Evolutionary conservation across 2,888 invertebrate genomes (phyloP), one percentile per base, ranked within the genome.

Genomic region (Melanchra persicariae): DNA sequence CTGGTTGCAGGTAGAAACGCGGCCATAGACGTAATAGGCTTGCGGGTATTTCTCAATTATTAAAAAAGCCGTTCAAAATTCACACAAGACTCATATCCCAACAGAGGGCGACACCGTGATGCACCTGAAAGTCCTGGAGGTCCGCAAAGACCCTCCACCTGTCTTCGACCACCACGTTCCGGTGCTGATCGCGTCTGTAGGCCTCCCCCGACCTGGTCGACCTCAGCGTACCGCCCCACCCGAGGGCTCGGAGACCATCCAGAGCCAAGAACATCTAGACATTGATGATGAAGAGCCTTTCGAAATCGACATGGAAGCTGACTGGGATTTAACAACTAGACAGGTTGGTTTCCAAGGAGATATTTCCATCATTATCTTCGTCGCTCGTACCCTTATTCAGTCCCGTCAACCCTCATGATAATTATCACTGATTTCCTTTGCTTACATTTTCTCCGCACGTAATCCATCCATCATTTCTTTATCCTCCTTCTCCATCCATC

Each of bases 241-340:
- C 0, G 91, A 89, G 3, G 89, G 89, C 45, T 74, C 88, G 0
- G 90, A 90, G 52, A 89, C 57, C 24, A 77, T 79, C 1, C 91
- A 88, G 71, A 88, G 87, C 76, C 91, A 90, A 51, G 91, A 93
- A 60, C 93, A 94, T 40, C 87, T 96, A 2, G 97, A 97, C 63
- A 94, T 97, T 17, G 97, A 97, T 59, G 96, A 97, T 26, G 97
- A 97, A 43, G 96, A 97, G 60, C 95, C 96, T 0, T 92, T 94
- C 47, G 91, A 93, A 79, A 87, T 95, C 0, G 92, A 94, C 64
- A 77, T 92, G 75, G 92, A 92, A 8, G 97, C 98, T 52, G 97
- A 98, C 75, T 99, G 99, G 99, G 99, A 99, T 91, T 96, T 99
- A 45, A 99, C 99, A 1, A 99, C 99, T 0, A 98, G 98, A 91